These are phyloP conservation scores for Vulpes lagopus DNA, from an alignment of 2,113 vertebrate species.

Conservation along the genomic window DNA sequence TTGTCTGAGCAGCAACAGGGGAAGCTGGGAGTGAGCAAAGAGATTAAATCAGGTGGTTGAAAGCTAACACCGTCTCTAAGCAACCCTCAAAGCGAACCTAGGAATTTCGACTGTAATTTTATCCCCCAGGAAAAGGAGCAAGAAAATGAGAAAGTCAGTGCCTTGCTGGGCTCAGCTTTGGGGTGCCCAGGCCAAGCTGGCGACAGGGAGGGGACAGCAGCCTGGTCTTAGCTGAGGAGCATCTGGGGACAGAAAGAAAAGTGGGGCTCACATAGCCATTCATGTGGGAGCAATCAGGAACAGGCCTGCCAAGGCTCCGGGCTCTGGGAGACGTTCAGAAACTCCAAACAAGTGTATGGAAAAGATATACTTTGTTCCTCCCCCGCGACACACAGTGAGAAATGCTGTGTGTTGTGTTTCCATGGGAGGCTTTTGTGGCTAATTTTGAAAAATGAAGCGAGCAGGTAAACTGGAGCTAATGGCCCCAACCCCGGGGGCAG, in stretches of 20 bases:
- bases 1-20: slow-evolving; percentile 68
- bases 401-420: slow-evolving; percentile 77
- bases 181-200: background rate
- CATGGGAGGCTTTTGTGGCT: slow-evolving; percentile 68
- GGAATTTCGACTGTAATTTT: slow-evolving; percentile 86
- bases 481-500: slow-evolving; percentile 77
- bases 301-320: slow-evolving; percentile 63
- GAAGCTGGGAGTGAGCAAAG: slow-evolving; percentile 69
- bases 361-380: slow-evolving; percentile 76
- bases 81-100: slow-evolving; percentile 79
- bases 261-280: slow-evolving; percentile 37
- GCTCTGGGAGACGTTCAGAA: slow-evolving; percentile 74
- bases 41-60: slow-evolving; percentile 85
- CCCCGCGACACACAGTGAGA: slow-evolving; percentile 54
- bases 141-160: slow-evolving; percentile 54
- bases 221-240: background rate
- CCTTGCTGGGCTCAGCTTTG: background rate
- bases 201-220: background rate
- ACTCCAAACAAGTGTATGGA: slow-evolving; percentile 77
- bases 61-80: slow-evolving; percentile 83
- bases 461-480: slow-evolving; percentile 82
- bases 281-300: slow-evolving; percentile 79
- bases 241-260: slow-evolving; percentile 65
- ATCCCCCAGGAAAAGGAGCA: slow-evolving; percentile 76
- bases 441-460: slow-evolving; percentile 82